These are phyloP conservation scores for Cossypha heuglini DNA, from an alignment of 2,797 vertebrate genomes.

Conservation along the genomic window DNA sequence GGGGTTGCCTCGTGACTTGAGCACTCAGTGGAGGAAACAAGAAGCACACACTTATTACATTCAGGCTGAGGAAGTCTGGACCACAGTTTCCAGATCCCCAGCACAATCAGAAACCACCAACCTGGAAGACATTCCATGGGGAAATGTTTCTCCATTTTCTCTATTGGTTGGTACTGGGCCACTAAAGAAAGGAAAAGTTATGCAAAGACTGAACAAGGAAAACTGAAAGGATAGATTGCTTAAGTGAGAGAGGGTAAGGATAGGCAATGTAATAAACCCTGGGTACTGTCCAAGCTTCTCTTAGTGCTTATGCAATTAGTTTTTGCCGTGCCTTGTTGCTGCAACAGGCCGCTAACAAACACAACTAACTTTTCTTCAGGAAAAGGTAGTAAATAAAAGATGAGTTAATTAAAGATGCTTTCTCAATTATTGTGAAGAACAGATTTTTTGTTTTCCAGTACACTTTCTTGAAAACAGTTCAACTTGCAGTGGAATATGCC, in stretches of 20 bases:
- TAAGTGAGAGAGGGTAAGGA: not conserved
- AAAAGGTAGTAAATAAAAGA: not conserved
- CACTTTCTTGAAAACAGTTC: not conserved
- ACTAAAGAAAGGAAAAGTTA: not conserved
- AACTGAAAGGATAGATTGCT: not conserved
- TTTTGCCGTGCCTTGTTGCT: not conserved
- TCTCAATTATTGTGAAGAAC: not conserved
- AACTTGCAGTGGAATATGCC: not conserved
- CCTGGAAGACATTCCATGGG: not conserved
- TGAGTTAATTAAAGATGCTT: not conserved
- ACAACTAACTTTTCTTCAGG: not conserved
- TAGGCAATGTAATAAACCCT: not conserved
- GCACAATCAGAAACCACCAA: not conserved
- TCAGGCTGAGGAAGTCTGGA: not conserved
- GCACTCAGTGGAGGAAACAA: fast-evolving
- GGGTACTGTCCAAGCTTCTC: not conserved
- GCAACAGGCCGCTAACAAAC: not conserved
- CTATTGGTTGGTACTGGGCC: not conserved
- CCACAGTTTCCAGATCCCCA: not conserved
- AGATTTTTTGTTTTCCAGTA: not conserved
- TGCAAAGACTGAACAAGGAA: not conserved
- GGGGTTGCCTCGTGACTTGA: not conserved
- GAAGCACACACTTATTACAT: not conserved
- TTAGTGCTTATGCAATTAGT: not conserved
- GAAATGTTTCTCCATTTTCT: not conserved